Evolutionary conservation across 2,113 vertebrate species (phyloP), one percentile per base, ranked within the genome.

Genomic region (Platysternon megacephalum): DNA sequence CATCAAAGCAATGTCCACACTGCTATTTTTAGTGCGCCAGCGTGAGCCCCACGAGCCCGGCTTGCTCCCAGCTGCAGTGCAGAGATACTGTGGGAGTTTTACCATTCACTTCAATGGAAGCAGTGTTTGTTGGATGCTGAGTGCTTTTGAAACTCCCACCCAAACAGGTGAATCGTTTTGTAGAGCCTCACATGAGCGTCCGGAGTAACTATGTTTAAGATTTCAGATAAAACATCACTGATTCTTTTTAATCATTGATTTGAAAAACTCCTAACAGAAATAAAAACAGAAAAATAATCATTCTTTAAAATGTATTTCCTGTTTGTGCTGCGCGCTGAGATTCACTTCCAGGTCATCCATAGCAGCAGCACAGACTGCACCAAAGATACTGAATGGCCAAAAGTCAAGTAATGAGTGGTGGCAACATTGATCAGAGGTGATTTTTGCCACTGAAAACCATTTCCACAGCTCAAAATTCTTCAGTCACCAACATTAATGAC

Each of bases 341-440:
- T 39, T 72, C 19, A 22, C 65, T 72, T 39, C 65, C n/a, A 39
- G n/a, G 35, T 56, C 78, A 88, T 39, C n/a, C 61, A 13, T 5
- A 76, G 11, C 5, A 32, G 85, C 76, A 91, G 79, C 32, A 68
- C 46, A 68, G 46, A 94, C 61, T 68, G 46, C 87, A 42, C 56
- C 68, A 81, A 11, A 58, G 53, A 89, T 13, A 53, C 74, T 42
- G 74, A 44, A 28, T 14, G 24, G 24, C 72, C 65, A 32, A 49
- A 82, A 93, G 3, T 2, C 3, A 91, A 92, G 51, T 42, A 72
- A 89, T 12, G 89, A 95, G 79, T 19, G 14, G 42, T 55, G 74
- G 9, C 65, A 89, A 24, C 29, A 52, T 9, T 83, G 46, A 46
- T 87, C 58, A 94, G 93, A 11, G 58, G 24, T 13, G 58, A 24